phyloP scores from a whole-genome alignment of 1,140 invertebrate genomes.

The Asobara japonica region DNA sequence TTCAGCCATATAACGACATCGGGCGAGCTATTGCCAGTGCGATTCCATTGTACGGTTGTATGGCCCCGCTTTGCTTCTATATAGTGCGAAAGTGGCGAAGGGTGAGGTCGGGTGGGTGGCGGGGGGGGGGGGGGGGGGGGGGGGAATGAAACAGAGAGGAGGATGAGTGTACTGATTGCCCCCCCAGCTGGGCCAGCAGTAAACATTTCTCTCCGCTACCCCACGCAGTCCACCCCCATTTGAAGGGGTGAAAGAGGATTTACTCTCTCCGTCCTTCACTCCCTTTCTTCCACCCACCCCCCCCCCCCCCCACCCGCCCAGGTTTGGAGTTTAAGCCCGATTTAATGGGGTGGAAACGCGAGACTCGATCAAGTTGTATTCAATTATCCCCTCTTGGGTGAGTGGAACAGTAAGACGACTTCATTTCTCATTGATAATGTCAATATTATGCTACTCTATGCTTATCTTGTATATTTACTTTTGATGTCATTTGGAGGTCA shows the following conservation, averaged over 20 bases:
- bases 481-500: neutral
- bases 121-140: neutral
- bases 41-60: slow-evolving; percentile 37
- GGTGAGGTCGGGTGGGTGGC: neutral
- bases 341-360: slow-evolving; percentile 68
- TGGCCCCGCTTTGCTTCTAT: slow-evolving; percentile 15
- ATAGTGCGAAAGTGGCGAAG: neutral
- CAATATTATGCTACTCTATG: too few species aligned
- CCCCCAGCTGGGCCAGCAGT: slow-evolving; percentile 59
- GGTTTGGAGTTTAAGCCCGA: slow-evolving; percentile 62
- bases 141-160: neutral
- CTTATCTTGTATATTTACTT: neutral
- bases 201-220: slow-evolving; percentile 56
- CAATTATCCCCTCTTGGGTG: slow-evolving; percentile 62
- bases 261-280: slow-evolving; percentile 24
- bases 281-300: slow-evolving; percentile 23
- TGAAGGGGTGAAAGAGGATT: neutral
- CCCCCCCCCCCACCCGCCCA: slow-evolving; percentile 22
- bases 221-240: slow-evolving; percentile 13
- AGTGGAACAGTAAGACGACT: neutral
- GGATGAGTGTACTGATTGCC: slow-evolving; percentile 55
- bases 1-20: slow-evolving; percentile 52
- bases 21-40: slow-evolving; percentile 35
- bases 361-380: slow-evolving; percentile 68
- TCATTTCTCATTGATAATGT: neutral